Percentiles rank a stretch among this genome's conserved stretches.
These are phyloP conservation scores for Dipodomys stephensi DNA, from an alignment of 2,113 vertebrate species.

Conservation along the genomic window DNA sequence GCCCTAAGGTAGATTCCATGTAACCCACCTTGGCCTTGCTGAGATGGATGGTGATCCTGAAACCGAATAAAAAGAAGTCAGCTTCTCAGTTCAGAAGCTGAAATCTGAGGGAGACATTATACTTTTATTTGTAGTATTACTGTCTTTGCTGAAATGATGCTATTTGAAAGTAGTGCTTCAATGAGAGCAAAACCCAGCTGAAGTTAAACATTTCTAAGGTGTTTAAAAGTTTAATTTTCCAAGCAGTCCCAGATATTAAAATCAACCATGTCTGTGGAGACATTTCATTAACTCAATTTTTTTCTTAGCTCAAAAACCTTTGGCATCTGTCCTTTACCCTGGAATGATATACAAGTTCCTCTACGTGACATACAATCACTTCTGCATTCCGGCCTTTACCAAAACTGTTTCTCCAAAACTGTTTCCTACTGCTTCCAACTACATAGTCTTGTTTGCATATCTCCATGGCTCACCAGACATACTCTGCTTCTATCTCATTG, in stretches of 20 bases:
- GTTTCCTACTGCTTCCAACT: constrained; percentile 9
- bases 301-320: constrained; percentile 23
- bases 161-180: background rate
- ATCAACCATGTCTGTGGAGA: background rate
- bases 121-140: background rate
- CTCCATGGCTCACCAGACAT: background rate
- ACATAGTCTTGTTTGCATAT: background rate
- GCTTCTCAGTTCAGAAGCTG: constrained; percentile 20
- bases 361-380: background rate
- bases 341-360: constrained; percentile 28
- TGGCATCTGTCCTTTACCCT: background rate
- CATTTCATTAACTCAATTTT: constrained; percentile 23
- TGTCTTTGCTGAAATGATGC: constrained; percentile 31
- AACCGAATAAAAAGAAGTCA: constrained; percentile 67
- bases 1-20: constrained; percentile 97
- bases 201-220: constrained; percentile 20
- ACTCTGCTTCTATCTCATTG: background rate
- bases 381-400: background rate
- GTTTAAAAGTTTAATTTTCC: constrained; percentile 58
- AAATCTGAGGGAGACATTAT: constrained; percentile 19
- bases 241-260: background rate
- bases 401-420: constrained; percentile 30
- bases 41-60: constrained; percentile 94
- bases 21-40: constrained; percentile 91
- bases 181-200: constrained; percentile 1